A percentile compares a stretch with the other conserved stretches of the same genome.
phyloP scores from a whole-genome alignment of 2,113 vertebrate species.

The Aptenodytes patagonicus region DNA sequence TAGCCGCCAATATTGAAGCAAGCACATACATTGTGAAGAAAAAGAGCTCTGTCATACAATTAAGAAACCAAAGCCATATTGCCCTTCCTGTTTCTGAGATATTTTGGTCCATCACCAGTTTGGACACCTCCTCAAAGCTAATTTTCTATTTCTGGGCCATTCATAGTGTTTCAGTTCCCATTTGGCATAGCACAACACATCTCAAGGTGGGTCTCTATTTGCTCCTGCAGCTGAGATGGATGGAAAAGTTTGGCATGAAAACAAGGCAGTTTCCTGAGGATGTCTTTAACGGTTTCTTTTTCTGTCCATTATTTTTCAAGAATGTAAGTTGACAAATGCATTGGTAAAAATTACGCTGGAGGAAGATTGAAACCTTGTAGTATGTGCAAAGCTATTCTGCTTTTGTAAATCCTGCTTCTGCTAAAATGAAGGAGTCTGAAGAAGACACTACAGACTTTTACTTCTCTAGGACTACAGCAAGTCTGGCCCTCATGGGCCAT shows the following conservation, averaged over 20 bases:
- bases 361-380: background rate
- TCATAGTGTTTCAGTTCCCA: background rate
- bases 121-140: background rate
- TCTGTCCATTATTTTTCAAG: background rate
- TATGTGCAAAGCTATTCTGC: background rate
- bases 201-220: background rate
- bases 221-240: background rate
- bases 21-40: rapidly evolving
- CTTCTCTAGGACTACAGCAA: background rate
- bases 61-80: background rate
- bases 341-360: background rate
- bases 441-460: background rate
- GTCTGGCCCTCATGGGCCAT: background rate
- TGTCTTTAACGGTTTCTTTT: background rate
- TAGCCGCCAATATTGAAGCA: background rate
- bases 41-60: background rate
- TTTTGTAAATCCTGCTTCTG: background rate
- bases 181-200: background rate
- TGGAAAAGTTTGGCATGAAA: background rate
- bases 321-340: background rate
- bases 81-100: background rate
- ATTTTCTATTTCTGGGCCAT: background rate
- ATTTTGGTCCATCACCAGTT: background rate
- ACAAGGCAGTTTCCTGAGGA: background rate
- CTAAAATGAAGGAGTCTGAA: background rate